A percentile compares a stretch with the other conserved stretches of the same genome.
Evolutionary conservation across 2,888 invertebrate genomes (phyloP).

Genomic region (Saturnia pavonia): DNA sequence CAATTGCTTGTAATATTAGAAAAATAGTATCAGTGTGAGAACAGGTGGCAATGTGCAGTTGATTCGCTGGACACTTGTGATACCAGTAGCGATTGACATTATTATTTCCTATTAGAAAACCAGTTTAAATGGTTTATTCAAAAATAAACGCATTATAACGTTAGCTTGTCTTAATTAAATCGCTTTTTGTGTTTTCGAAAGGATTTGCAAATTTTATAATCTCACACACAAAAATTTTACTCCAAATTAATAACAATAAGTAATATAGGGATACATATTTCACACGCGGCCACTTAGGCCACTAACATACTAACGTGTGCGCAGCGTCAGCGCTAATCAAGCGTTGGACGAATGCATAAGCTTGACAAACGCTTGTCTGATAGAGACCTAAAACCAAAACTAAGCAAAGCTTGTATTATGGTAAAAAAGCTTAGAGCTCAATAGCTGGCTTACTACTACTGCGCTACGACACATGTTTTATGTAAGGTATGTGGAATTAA

Average conservation of each 20-base stretch:
- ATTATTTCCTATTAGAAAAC: conserved; percentile 42
- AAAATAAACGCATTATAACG: neutral
- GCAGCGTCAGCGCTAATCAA: too few species aligned
- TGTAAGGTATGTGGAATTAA: too few species aligned
- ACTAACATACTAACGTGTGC: too few species aligned
- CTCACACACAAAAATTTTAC: neutral
- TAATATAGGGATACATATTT: too few species aligned
- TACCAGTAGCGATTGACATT: conserved; percentile 55
- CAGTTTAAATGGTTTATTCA: conserved; percentile 11
- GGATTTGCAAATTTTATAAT: neutral
- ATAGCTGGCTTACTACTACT: too few species aligned
- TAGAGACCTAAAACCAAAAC: too few species aligned
- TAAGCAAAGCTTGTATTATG: too few species aligned
- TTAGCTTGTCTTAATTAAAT: neutral
- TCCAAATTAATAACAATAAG: neutral
- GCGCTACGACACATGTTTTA: too few species aligned
- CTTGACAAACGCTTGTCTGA: too few species aligned
- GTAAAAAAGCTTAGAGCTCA: too few species aligned
- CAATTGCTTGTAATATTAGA: conserved; percentile 33
- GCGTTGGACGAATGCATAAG: too few species aligned
- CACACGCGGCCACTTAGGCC: too few species aligned
- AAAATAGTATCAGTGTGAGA: conserved; percentile 64
- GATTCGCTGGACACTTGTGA: conserved; percentile 62
- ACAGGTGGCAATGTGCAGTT: conserved; percentile 71
- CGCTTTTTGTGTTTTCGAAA: neutral